These are phyloP conservation scores for Camelus bactrianus DNA, from an alignment of 2,113 vertebrate species.

Conservation along the genomic window DNA sequence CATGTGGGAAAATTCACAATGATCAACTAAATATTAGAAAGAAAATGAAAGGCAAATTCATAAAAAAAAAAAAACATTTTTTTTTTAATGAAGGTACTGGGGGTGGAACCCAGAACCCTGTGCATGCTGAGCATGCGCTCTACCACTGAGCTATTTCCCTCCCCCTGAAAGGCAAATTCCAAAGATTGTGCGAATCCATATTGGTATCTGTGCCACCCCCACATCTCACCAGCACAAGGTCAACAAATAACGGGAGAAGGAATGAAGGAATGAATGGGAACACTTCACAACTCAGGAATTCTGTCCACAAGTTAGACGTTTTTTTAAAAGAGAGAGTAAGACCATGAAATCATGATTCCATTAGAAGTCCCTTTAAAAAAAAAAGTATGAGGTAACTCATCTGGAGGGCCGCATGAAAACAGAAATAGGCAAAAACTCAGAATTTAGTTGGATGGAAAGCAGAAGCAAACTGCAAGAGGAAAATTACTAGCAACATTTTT, in stretches of 20 bases:
- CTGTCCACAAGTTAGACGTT: neutral
- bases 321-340: neutral
- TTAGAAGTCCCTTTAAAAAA: neutral
- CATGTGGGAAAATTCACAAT: neutral
- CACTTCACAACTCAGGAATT: neutral
- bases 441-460: neutral
- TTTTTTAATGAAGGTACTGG: too few species aligned
- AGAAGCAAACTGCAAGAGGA: neutral
- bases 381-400: neutral
- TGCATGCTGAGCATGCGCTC: too few species aligned
- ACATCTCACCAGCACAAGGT: fast-evolving
- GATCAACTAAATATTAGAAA: neutral
- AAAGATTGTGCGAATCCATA: fast-evolving
- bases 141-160: too few species aligned
- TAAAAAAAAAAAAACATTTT: too few species aligned
- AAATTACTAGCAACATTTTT: neutral
- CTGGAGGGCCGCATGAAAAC: neutral
- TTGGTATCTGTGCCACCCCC: neutral
- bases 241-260: fast-evolving
- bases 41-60: neutral
- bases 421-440: conserved; percentile 34
- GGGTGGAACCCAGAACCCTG: too few species aligned
- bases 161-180: neutral
- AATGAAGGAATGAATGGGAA: neutral
- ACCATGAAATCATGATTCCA: neutral